Conservation (phyloP, 2,888 invertebrate genomes). For the Ganaspis brasiliensis region DNA sequence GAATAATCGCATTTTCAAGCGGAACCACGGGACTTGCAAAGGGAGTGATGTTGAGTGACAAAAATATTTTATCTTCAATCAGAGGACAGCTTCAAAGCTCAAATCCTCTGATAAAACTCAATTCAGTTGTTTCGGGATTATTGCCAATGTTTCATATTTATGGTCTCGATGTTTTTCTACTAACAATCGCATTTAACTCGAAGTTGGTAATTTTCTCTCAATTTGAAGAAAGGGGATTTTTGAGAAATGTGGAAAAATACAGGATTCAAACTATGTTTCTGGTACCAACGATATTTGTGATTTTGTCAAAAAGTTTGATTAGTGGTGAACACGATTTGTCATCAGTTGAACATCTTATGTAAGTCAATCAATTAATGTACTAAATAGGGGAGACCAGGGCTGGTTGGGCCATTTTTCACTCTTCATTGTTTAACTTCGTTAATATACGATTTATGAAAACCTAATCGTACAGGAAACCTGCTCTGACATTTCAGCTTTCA, state of each 20-base stretch:
- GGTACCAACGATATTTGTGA: constrained; percentile 92
- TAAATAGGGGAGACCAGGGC: too few relatives aligned
- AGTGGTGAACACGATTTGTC: constrained; percentile 89
- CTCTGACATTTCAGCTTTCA: too few relatives aligned
- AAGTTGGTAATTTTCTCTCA: constrained; percentile 84
- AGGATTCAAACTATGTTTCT: constrained; percentile 82
- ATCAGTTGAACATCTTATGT: too few relatives aligned
- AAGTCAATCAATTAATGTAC: too few relatives aligned
- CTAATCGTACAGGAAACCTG: too few relatives aligned
- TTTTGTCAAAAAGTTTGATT: constrained; percentile 91
- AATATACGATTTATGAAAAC: too few relatives aligned
- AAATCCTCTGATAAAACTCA: too few relatives aligned
- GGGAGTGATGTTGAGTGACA: constrained; percentile 82
- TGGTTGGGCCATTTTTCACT: too few relatives aligned
- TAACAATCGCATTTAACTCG: constrained; percentile 83
- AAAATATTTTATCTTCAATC: constrained; percentile 81
- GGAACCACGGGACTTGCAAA: constrained; percentile 84
- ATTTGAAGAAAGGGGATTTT: constrained; percentile 89
- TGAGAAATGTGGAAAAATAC: constrained; percentile 87
- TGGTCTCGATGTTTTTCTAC: constrained; percentile 86
- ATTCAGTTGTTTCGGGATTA: constrained; percentile 85
- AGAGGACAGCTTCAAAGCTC: neutral
- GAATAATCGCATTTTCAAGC: constrained; percentile 83
- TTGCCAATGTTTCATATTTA: constrained; percentile 93
- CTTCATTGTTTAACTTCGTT: too few relatives aligned